Base-by-base conservation (phyloP, 2,888 invertebrate species). In the Phasia obesa region DNA sequence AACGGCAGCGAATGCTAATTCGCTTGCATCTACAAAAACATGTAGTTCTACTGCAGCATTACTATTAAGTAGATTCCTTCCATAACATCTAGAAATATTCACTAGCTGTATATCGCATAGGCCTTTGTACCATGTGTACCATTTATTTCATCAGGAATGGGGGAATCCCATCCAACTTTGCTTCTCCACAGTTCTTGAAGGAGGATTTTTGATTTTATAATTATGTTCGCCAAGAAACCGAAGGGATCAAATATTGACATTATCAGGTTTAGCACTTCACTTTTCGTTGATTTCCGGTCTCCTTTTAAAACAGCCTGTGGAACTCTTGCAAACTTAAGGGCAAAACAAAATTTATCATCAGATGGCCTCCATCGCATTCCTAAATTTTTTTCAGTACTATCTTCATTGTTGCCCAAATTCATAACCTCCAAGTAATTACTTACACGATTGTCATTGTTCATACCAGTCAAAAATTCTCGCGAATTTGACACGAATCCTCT, bases 1-100 rank as follows among this genome's bases (percentile, higher is more conserved):
- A 0, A 80, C 84, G 15, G 73, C 73, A n/a, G 79, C 47, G 42
- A 47, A 80, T 44, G 71, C n/a, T n/a, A n/a, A n/a, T n/a, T n/a
- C n/a, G n/a, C n/a, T n/a, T n/a, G n/a, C n/a, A n/a, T n/a, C n/a
- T 65, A 11, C 31, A 19, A 27, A 64, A 49, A 64, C 2, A 31
- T 31, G 19, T 51, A 65, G 11, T 15, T 65, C 51, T 7, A 65
- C n/a, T 19, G 2, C 23, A 21, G 51, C 25, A 11, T 23, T 3
- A 0, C n/a, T 6, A 65, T 7, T 7, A 65, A 51, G 9, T 2
- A 65, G 21, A 51, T 35, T n/a, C 25, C 6, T 19, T 6, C 13
- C 15, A 35, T 53, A 53, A 42, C 53, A 53, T 35, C 53, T 38
- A 21, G 19, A 15, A n/a, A 67, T 53, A 7, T 21, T 49, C 5